phyloP scores from a whole-genome alignment of 1,140 invertebrate species.

The Asobara japonica region DNA sequence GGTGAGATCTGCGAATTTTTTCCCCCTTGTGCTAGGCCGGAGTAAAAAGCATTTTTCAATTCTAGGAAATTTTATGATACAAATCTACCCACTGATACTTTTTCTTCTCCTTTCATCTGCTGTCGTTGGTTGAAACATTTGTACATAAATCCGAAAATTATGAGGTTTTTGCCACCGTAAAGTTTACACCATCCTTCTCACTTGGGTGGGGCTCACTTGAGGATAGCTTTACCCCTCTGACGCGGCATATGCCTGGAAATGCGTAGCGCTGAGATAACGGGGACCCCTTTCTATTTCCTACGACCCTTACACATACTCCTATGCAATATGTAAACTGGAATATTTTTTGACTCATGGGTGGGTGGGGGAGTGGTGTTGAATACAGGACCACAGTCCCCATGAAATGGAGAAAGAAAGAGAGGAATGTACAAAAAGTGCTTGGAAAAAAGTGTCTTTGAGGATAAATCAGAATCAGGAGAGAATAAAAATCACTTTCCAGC shows the following conservation, averaged over 20 bases:
- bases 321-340: constrained; percentile 25
- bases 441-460: constrained; percentile 20
- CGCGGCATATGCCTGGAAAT: constrained; percentile 61
- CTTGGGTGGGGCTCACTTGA: constrained; percentile 29
- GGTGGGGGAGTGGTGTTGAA: not conserved
- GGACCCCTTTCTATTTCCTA: constrained; percentile 12
- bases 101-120: not conserved
- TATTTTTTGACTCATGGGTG: not conserved
- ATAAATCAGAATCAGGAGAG: constrained; percentile 64
- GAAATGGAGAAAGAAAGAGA: not conserved
- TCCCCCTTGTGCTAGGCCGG: not conserved
- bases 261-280: constrained; percentile 62
- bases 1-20: not conserved
- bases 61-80: constrained; percentile 9
- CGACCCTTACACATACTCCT: constrained; percentile 33
- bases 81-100: not conserved
- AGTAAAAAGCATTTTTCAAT: constrained; percentile 2
- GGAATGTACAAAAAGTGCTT: constrained; percentile 31
- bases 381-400: not conserved
- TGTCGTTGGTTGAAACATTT: constrained; percentile 57
- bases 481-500: constrained; percentile 67
- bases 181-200: constrained; percentile 19
- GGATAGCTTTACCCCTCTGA: constrained; percentile 32
- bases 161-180: constrained; percentile 39
- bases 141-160: constrained; percentile 67